phyloP scores from a whole-genome alignment of 2,888 invertebrate species.

The Acleris cristana region DNA sequence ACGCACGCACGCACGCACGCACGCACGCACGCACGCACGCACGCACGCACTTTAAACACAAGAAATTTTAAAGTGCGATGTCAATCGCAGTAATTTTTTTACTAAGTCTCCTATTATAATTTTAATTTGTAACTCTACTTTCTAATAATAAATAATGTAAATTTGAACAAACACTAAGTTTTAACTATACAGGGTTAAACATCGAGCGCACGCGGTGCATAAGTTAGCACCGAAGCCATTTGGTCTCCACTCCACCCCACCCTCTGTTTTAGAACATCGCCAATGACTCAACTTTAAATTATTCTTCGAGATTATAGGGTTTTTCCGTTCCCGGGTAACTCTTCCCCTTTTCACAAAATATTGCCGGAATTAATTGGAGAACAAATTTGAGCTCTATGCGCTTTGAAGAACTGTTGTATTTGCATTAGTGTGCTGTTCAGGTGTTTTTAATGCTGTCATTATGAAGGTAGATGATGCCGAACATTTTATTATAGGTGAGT shows the following conservation, averaged over 20 bases:
- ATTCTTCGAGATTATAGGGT: slow-evolving; percentile 13
- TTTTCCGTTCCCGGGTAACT: slow-evolving; percentile 14
- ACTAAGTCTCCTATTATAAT: too few species aligned
- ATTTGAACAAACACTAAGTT: too few species aligned
- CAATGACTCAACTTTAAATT: slow-evolving; percentile 21
- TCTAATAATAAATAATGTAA: too few species aligned
- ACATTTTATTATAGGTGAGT: slow-evolving; percentile 3
- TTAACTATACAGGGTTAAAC: too few species aligned
- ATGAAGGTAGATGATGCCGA: not conserved
- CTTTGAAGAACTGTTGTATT: slow-evolving; percentile 7
- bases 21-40: too few species aligned
- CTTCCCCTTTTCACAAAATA: slow-evolving; percentile 13
- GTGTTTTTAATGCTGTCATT: slow-evolving; percentile 16
- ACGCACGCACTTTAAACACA: too few species aligned
- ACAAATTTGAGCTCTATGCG: not conserved
- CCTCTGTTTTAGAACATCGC: slow-evolving; percentile 1
- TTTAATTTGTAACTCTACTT: too few species aligned
- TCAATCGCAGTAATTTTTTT: too few species aligned
- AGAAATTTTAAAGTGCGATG: too few species aligned
- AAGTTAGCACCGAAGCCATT: not conserved
- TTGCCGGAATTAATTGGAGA: not conserved
- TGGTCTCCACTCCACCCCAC: not conserved
- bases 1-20: too few species aligned
- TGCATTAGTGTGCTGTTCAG: slow-evolving; percentile 4
- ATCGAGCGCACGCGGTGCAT: not conserved